Conservation (phyloP, 2,797 vertebrate genomes). For the Alfaro cultratus region DNA sequence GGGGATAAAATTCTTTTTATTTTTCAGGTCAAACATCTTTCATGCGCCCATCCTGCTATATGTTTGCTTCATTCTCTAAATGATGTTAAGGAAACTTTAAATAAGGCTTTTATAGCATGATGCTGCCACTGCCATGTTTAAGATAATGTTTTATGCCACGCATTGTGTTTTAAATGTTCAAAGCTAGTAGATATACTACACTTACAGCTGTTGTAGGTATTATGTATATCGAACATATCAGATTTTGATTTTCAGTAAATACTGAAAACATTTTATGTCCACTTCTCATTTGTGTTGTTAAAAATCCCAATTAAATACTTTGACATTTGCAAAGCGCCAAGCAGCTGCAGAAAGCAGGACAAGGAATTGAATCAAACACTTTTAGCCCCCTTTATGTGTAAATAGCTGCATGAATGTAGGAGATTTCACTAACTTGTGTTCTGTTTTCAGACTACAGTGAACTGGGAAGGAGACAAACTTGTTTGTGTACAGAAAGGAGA, state of each 20-base stretch:
- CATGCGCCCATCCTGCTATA: neutral
- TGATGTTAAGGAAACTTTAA: neutral
- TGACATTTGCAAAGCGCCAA: neutral
- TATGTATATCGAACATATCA: neutral
- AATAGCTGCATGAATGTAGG: neutral
- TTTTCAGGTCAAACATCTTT: neutral
- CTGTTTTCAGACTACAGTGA: constrained; percentile 85
- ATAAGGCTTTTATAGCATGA: neutral
- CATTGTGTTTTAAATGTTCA: neutral
- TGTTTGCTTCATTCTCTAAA: neutral
- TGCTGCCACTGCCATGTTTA: neutral
- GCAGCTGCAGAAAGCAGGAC: neutral
- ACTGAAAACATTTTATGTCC: neutral
- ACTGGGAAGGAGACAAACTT: constrained; percentile 90
- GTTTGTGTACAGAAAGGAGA: constrained; percentile 90
- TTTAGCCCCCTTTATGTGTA: neutral
- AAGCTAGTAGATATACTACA: neutral
- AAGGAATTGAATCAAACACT: neutral
- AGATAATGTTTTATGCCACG: neutral
- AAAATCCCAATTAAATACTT: neutral
- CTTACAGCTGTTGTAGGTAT: neutral
- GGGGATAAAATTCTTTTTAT: neutral
- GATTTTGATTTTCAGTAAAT: neutral
- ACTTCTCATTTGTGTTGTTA: neutral
- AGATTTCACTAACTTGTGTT: constrained; percentile 11